Conservation (phyloP, 1,140 invertebrate species). For the Aphis craccivora region DNA sequence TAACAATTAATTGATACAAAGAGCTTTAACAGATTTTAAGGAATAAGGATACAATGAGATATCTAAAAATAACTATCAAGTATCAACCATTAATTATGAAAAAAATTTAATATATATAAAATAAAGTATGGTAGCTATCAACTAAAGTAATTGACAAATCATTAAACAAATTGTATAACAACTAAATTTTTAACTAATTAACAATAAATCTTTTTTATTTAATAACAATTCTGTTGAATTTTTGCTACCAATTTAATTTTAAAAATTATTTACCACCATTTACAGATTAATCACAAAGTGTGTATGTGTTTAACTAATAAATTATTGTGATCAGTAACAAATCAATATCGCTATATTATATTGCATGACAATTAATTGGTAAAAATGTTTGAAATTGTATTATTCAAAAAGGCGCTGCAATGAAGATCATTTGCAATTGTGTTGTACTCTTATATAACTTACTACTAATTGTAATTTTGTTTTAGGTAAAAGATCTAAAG, state of each 20-base stretch:
- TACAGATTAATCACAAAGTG: not conserved
- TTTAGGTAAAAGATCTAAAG: constrained; percentile 73
- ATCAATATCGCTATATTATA: not conserved
- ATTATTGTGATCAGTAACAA: not conserved
- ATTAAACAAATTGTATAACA: too few relatives aligned
- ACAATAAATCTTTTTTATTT: not conserved
- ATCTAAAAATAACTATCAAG: too few relatives aligned
- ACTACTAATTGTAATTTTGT: constrained; percentile 52
- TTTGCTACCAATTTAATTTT: not conserved
- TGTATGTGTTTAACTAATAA: not conserved
- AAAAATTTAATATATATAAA: too few relatives aligned
- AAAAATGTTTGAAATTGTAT: not conserved
- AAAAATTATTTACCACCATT: not conserved
- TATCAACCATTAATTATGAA: too few relatives aligned
- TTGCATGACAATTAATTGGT: not conserved
- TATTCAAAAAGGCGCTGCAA: not conserved
- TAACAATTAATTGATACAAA: too few relatives aligned
- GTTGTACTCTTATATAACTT: not conserved
- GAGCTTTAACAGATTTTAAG: too few relatives aligned
- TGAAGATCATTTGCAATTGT: not conserved
- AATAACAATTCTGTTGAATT: not conserved
- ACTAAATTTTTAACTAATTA: too few relatives aligned
- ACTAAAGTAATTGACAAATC: too few relatives aligned
- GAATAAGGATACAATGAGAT: too few relatives aligned
- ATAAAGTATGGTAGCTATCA: too few relatives aligned